phyloP scores from a whole-genome alignment of 2,113 vertebrate species.

The Mus spicilegus region DNA sequence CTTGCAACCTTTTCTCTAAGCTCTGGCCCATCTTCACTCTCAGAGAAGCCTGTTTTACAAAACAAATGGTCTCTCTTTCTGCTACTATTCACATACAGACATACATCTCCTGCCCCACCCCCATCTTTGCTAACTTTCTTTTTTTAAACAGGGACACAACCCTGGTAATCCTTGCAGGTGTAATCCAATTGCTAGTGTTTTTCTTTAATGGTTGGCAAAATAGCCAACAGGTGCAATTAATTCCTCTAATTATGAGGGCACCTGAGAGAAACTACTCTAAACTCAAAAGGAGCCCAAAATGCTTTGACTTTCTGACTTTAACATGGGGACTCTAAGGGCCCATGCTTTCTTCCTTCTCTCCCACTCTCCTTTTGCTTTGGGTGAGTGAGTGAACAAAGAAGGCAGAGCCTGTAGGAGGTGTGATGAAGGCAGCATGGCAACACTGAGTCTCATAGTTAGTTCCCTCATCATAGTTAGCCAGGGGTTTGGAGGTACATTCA shows the following conservation, averaged over 20 bases:
- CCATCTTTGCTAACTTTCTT: background rate
- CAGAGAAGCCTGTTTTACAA: background rate
- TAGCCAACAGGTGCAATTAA: background rate
- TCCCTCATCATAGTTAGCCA: background rate
- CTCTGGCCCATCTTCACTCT: background rate
- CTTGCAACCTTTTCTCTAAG: background rate
- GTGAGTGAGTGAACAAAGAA: background rate
- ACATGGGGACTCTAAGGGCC: background rate
- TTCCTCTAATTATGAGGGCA: background rate
- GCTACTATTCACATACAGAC: background rate
- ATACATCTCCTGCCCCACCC: no score
- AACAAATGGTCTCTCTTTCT: background rate
- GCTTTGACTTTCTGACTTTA: background rate
- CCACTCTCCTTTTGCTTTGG: background rate
- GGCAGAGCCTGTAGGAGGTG: background rate
- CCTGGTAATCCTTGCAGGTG: background rate
- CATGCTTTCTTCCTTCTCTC: background rate
- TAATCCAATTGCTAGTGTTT: background rate
- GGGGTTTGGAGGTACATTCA: background rate
- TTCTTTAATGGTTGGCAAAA: background rate
- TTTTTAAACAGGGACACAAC: background rate
- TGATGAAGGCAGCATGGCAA: background rate
- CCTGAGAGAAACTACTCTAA: background rate
- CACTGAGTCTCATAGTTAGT: background rate
- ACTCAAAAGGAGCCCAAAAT: background rate